Conservation (phyloP, 2,888 invertebrate species). For the Idaea straminata region DNA sequence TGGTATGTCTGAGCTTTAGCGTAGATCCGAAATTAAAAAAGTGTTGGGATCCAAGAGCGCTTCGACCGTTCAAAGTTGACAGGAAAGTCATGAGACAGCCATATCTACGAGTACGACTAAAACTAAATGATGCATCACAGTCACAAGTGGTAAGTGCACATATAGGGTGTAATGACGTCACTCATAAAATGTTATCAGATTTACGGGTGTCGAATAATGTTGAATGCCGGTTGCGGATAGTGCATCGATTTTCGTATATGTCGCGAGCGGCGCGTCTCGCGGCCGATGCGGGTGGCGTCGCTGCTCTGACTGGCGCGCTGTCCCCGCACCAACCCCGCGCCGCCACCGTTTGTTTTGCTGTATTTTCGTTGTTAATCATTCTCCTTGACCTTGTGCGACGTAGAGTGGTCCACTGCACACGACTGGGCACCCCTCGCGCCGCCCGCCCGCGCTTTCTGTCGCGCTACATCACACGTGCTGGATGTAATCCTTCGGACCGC, state of each 20-base stretch:
- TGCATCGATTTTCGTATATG: slow-evolving; percentile 76
- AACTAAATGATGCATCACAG: slow-evolving; percentile 53
- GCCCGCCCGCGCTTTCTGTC: slow-evolving; percentile 62
- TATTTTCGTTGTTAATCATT: slow-evolving; percentile 81
- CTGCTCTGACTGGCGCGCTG: slow-evolving; percentile 71
- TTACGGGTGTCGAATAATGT: slow-evolving; percentile 59
- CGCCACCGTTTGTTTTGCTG: slow-evolving; percentile 78
- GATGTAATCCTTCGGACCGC: slow-evolving; percentile 34
- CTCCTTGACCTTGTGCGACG: slow-evolving; percentile 81
- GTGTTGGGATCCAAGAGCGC: slow-evolving; percentile 39
- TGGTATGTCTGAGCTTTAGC: neutral
- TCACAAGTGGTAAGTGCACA: slow-evolving; percentile 51
- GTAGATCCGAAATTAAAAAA: slow-evolving; percentile 11
- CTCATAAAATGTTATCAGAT: slow-evolving; percentile 52
- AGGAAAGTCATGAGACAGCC: slow-evolving; percentile 43
- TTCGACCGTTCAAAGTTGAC: slow-evolving; percentile 40
- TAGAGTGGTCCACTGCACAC: slow-evolving; percentile 79
- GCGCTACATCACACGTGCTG: slow-evolving; percentile 72
- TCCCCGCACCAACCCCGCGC: slow-evolving; percentile 63
- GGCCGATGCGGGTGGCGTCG: slow-evolving; percentile 72
- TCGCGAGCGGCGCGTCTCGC: slow-evolving; percentile 69
- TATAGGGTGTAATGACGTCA: slow-evolving; percentile 50
- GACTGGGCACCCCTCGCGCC: slow-evolving; percentile 73
- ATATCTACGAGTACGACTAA: slow-evolving; percentile 29
- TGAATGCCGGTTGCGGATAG: slow-evolving; percentile 69